Evolutionary conservation across 2,797 vertebrate species (phyloP).

Genomic region (Hozukius guyotensis): DNA sequence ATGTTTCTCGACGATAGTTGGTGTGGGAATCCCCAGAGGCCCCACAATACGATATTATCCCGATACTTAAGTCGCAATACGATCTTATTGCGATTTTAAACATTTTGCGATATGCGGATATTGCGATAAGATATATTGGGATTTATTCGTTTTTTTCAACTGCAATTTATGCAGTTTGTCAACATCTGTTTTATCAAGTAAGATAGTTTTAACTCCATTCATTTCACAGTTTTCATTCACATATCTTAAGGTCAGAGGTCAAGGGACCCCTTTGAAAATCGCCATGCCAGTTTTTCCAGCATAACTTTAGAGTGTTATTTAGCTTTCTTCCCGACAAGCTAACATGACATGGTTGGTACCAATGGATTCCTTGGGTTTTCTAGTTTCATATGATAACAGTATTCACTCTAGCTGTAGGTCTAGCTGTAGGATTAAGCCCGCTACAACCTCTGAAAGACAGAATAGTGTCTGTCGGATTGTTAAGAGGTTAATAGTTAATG

Average conservation of each 20-base stretch:
- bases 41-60: neutral
- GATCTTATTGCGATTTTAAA: neutral
- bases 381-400: neutral
- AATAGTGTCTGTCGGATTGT: no score
- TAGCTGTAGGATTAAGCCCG: neutral
- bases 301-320: no score
- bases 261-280: neutral
- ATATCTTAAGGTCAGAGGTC: neutral
- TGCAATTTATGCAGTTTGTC: no score
- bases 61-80: neutral
- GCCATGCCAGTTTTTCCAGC: no score
- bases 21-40: neutral
- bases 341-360: neutral
- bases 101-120: no score
- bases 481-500: no score
- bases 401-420: neutral
- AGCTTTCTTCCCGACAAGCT: neutral
- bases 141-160: no score
- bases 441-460: neutral
- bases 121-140: no score
- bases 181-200: neutral
- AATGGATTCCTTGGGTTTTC: neutral
- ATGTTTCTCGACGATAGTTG: neutral
- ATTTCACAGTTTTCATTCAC: neutral
- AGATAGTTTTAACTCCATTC: neutral